phyloP scores from a whole-genome alignment of 2,113 vertebrate species.

The Callithrix jacchus region DNA sequence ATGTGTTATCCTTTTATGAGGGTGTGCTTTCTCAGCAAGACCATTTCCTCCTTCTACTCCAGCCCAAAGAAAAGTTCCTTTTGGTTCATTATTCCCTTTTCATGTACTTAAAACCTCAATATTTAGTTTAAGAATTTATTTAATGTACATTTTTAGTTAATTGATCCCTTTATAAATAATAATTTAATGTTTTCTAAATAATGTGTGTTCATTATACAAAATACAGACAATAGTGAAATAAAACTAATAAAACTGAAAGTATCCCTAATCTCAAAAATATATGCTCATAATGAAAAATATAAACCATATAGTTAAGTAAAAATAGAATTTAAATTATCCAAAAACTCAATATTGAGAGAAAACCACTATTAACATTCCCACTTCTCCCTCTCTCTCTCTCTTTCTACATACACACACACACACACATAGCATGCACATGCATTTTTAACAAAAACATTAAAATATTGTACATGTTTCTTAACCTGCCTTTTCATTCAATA shows the following conservation, averaged over 20 bases:
- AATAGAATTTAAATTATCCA: conserved; percentile 27
- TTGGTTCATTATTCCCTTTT: not conserved
- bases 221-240: conserved; percentile 9
- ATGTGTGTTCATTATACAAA: not conserved
- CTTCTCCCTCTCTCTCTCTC: not conserved
- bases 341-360: not conserved
- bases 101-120: not conserved
- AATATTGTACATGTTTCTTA: conserved; percentile 24
- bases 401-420: not conserved
- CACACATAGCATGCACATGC: not conserved
- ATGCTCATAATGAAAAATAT: not conserved
- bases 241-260: not conserved
- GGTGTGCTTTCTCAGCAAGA: not conserved
- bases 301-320: not conserved
- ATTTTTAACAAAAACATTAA: conserved; percentile 31
- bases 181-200: conserved; percentile 36
- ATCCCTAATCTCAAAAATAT: conserved; percentile 10
- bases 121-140: conserved; percentile 2
- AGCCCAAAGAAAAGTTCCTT: not conserved
- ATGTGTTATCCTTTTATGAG: not conserved
- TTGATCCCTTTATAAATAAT: not conserved
- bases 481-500: conserved; percentile 24
- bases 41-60: not conserved
- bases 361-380: not conserved
- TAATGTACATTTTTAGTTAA: not conserved